Percentiles rank a stretch among this genome's conserved stretches.
These are phyloP conservation scores for Tapirus indicus DNA, from an alignment of 2,797 vertebrate species.

Conservation along the genomic window DNA sequence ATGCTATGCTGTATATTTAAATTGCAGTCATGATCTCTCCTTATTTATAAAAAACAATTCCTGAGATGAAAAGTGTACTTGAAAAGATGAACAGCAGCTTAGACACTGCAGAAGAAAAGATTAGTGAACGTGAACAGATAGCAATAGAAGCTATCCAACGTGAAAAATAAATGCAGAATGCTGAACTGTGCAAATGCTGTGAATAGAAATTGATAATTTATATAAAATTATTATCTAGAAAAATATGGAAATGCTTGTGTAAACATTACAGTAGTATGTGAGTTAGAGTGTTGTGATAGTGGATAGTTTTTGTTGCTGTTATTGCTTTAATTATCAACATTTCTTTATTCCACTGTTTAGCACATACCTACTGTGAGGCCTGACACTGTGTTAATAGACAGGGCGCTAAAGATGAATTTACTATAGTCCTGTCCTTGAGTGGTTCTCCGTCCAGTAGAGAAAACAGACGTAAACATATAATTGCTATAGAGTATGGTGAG, in stretches of 20 bases:
- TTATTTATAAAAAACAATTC: background rate
- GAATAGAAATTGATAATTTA: background rate
- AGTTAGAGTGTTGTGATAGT: background rate
- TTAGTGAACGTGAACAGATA: conserved; percentile 18
- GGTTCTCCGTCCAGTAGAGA: background rate
- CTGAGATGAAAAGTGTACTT: background rate
- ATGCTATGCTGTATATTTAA: background rate
- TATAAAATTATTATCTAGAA: background rate
- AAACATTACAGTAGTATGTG: background rate
- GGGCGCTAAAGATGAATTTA: background rate
- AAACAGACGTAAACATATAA: background rate
- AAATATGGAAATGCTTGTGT: background rate
- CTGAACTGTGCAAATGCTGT: background rate
- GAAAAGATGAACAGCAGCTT: background rate
- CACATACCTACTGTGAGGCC: background rate
- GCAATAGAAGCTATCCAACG: background rate
- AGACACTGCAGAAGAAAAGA: background rate
- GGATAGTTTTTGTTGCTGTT: background rate
- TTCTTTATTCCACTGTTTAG: conserved; percentile 2
- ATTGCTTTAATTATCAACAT: conserved; percentile 20
- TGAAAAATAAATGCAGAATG: conserved; percentile 17
- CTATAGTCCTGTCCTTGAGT: background rate
- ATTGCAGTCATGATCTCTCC: background rate
- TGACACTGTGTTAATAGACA: background rate
- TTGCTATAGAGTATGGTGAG: background rate